Base-by-base conservation (phyloP, 2,888 invertebrate species). In the Erebia aethiops region DNA sequence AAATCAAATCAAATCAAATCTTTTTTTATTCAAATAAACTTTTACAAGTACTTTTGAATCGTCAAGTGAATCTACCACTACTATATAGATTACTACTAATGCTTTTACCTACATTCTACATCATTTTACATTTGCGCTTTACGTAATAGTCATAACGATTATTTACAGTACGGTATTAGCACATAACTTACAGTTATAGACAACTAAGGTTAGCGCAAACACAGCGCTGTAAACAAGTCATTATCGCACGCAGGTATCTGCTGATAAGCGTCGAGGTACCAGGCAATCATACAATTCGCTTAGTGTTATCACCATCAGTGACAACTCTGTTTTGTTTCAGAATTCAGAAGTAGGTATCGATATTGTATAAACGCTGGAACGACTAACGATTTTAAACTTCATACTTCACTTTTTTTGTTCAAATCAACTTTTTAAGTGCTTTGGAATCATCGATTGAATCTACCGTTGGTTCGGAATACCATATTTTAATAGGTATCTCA, bases 201-300 rank as follows among this genome's bases (percentile, higher is more conserved):
- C 11, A 56, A 4, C 21, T 18, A 26, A 56, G 56, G 56, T 56
- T 56, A 21, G 56, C 26, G 14, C 56, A 56, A 56, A 56, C 26
- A 56, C 26, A 21, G 10, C 57, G 57, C 26, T 2, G 57, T 58
- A 58, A 35, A 58, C n/a, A 58, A 58, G 35, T 35, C 35, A 14
- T 58, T 58, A 58, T 58, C 57, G 26, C 56, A 58, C 35, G 7
- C 21, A 41, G 8, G 9, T 60, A 52, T 52, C 41, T 35, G 35
- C 46, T 46, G 61, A 61, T 61, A 61, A 61, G 18, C 60, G 52
- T 2, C 35, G 35, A 35, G 35, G 35, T 35, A 61, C 60, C 35
- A 41, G 58, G 67, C 14, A 69, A 69, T 69, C 57, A 64, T 52
- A 64, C 16, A 64, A 65, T 26, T 41, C 63, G 63, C 63, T 57